Evolutionary conservation across 2,888 invertebrate species (phyloP).

Genomic region (Drosophila formosana): DNA sequence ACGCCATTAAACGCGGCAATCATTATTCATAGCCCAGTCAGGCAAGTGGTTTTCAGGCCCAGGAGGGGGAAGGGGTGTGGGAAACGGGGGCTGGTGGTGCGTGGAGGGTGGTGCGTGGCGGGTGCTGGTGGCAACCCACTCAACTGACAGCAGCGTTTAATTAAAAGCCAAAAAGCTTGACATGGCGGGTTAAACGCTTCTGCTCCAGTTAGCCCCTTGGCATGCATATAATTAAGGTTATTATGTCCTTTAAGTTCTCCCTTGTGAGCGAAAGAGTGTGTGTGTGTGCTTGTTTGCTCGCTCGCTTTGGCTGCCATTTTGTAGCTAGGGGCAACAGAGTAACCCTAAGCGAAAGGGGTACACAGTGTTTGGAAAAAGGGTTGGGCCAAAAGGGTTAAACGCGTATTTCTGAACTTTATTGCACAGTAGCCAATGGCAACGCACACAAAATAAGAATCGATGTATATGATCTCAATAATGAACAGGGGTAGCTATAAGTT

Average conservation of each 20-base stretch:
- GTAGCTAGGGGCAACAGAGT: conserved; percentile 45
- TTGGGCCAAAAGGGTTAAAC: conserved; percentile 43
- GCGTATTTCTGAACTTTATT: conserved; percentile 4
- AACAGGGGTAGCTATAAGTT: no score
- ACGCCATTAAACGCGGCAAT: conserved; percentile 54
- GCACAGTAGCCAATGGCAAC: conserved; percentile 48
- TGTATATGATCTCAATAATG: not conserved
- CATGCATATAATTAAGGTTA: conserved; percentile 57
- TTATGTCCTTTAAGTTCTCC: conserved; percentile 37
- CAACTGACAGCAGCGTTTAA: conserved; percentile 63
- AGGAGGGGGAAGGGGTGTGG: not conserved
- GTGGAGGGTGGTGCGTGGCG: no score
- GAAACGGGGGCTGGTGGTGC: not conserved
- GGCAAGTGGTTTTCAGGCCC: conserved; percentile 5
- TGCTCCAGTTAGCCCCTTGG: conserved; percentile 32
- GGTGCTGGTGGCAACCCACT: conserved; percentile 43
- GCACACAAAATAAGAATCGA: not conserved
- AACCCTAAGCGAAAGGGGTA: conserved; percentile 38
- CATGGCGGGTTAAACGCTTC: conserved; percentile 64
- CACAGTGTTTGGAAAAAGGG: conserved; percentile 41
- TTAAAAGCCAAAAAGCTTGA: conserved; percentile 62
- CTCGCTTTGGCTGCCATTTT: conserved; percentile 56
- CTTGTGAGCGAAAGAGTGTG: conserved; percentile 5
- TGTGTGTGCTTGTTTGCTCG: conserved; percentile 1
- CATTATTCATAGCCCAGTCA: conserved; percentile 59